A percentile compares a stretch with the other conserved stretches of the same genome.
Evolutionary conservation across 2,888 invertebrate genomes (phyloP).

Genomic region (Xestia rhomboidea): DNA sequence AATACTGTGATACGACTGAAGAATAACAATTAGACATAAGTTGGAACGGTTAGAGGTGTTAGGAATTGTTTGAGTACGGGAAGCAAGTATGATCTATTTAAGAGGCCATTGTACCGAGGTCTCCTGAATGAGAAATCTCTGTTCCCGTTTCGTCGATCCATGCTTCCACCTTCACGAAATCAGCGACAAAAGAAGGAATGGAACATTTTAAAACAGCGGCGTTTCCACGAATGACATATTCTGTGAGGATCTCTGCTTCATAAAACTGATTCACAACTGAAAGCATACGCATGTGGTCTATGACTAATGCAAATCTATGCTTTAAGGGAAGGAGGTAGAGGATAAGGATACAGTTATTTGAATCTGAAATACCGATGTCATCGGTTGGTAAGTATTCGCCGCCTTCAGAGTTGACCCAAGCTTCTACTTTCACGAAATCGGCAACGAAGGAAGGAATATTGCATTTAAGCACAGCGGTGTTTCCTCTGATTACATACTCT

Average conservation of each 20-base stretch:
- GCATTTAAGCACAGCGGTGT: conserved; percentile 96
- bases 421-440: conserved; percentile 97
- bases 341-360: conserved; percentile 50
- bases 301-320: conserved; percentile 32
- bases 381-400: conserved; percentile 93
- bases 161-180: conserved; percentile 96
- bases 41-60: conserved; percentile 78
- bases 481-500: conserved; percentile 97
- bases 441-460: conserved; percentile 97
- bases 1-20: conserved; percentile 96
- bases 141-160: conserved; percentile 93
- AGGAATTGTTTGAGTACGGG: conserved; percentile 76
- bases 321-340: conserved; percentile 43
- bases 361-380: conserved; percentile 92
- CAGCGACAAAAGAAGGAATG: conserved; percentile 97
- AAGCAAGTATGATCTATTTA: conserved; percentile 78
- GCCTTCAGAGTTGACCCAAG: conserved; percentile 93
- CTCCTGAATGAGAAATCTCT: conserved; percentile 92
- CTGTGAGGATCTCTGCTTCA: conserved; percentile 96
- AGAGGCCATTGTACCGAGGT: conserved; percentile 92
- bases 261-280: conserved; percentile 95
- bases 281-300: conserved; percentile 65
- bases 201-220: conserved; percentile 97
- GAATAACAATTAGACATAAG: conserved; percentile 84
- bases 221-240: conserved; percentile 97